These are phyloP conservation scores for Notarius lentiginosus DNA, from an alignment of 2,113 vertebrate genomes.

Conservation along the genomic window DNA sequence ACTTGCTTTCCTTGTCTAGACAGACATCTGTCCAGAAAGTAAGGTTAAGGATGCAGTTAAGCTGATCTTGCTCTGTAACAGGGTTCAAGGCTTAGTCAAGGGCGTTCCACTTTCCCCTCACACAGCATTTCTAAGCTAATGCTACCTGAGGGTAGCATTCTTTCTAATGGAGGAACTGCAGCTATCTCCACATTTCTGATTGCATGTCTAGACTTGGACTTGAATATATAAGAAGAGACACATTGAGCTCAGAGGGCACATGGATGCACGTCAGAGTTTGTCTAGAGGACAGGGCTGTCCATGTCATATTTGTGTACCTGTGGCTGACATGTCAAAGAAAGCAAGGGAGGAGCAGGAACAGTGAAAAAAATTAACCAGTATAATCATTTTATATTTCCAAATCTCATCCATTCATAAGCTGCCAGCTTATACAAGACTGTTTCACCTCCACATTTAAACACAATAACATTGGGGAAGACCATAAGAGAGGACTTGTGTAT, in stretches of 20 bases:
- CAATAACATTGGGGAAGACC: neutral
- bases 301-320: constrained; percentile 12
- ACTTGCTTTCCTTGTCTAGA: neutral
- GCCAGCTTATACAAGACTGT: neutral
- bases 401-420: neutral
- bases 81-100: neutral
- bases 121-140: neutral
- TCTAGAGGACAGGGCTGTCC: neutral
- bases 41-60: neutral
- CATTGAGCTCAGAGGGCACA: neutral
- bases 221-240: neutral
- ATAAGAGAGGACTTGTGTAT: neutral
- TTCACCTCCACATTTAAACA: neutral
- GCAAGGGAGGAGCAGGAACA: neutral
- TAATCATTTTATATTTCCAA: neutral
- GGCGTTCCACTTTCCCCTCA: neutral
- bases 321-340: constrained; percentile 2
- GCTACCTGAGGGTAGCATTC: neutral
- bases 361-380: neutral
- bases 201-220: constrained; percentile 25
- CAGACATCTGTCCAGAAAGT: neutral
- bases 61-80: no score
- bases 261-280: constrained; percentile 7
- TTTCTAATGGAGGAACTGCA: neutral
- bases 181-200: constrained; percentile 12